Evolutionary conservation across 1,140 invertebrate species (phyloP), one percentile per base, ranked within the genome.

Genomic region (Globodera ellingtonae): DNA sequence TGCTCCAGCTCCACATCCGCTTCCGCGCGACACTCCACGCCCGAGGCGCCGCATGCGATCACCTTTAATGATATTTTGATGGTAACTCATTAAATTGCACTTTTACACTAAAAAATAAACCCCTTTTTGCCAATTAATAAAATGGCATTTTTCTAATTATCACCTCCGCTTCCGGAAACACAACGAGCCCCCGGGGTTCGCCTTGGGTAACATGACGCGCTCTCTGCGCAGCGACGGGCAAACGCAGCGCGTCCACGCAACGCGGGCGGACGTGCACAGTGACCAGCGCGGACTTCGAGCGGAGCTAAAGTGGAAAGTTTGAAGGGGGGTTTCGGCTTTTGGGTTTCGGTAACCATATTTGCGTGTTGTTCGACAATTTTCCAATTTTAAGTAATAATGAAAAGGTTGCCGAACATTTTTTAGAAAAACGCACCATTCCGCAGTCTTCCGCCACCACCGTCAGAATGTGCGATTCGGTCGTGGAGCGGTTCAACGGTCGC

Each of bases 371-470:
- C 44, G 52, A 46, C 9, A 9, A 24, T 24, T 24, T 24, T 24
- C 24, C 24, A 50, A 6, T 13, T 47, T 9, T 9, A 13, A 21
- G 2, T 65, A 21, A 65, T 15, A 65, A 15, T 65, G 13, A 21
- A 65, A 65, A 13, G 2, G 3, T 15, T 35, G 35, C 35, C 35
- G 35, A 35, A 35, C 3, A 35, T 35, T 35, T 15, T 65, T 65
- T 65, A 21, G 59, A 21, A 18, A 24, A 70, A 10, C 67, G 35
- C 67, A 77, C 75, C 87, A 87, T 87, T 79, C 88, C 87, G 75
- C 87, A 89, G 79, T 89, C 87, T 69, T 89, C 80, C 10, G 87
- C 87, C 21, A 89, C 83, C 62, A 89, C 82, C 18, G 87, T 89
- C 8, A 89, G 67, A 75, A 89, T 89, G 77, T 89, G 86, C 15